Evolutionary conservation across 2,797 vertebrate species (phyloP).

Genomic region (Pterois miles): DNA sequence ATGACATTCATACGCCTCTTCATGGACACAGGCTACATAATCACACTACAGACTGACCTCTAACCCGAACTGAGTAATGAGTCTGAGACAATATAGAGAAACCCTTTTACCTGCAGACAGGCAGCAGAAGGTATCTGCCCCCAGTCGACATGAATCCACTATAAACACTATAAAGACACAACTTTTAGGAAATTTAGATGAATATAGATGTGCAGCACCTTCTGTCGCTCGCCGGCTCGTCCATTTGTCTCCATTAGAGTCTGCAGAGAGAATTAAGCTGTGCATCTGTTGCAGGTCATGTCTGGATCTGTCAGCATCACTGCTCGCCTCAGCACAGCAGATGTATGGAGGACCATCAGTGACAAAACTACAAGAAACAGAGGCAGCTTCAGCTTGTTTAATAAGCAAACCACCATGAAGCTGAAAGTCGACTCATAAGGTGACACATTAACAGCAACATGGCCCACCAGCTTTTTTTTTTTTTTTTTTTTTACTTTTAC

Average conservation of each 20-base stretch:
- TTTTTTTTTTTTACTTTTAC: too few relatives aligned
- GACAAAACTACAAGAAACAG: neutral
- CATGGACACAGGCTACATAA: too few relatives aligned
- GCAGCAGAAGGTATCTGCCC: neutral
- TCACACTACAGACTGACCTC: neutral
- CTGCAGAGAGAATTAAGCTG: constrained; percentile 74
- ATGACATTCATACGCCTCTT: too few relatives aligned
- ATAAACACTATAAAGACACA: constrained; percentile 35
- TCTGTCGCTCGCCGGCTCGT: constrained; percentile 67
- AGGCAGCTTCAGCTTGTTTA: neutral
- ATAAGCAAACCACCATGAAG: neutral
- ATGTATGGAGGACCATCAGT: neutral
- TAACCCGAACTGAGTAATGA: neutral
- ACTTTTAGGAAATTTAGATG: constrained; percentile 51
- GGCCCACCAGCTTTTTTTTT: too few relatives aligned
- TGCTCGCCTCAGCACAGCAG: neutral
- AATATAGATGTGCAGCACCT: constrained; percentile 68
- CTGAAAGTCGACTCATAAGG: too few relatives aligned
- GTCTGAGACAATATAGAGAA: neutral
- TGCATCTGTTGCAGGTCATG: constrained; percentile 80
- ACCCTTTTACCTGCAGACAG: neutral
- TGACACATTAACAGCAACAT: too few relatives aligned
- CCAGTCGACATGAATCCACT: constrained; percentile 4
- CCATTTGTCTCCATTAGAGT: constrained; percentile 82
- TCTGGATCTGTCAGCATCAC: constrained; percentile 68